phyloP scores from a whole-genome alignment of 2,113 vertebrate species.

The Chlamydotis undulata region DNA sequence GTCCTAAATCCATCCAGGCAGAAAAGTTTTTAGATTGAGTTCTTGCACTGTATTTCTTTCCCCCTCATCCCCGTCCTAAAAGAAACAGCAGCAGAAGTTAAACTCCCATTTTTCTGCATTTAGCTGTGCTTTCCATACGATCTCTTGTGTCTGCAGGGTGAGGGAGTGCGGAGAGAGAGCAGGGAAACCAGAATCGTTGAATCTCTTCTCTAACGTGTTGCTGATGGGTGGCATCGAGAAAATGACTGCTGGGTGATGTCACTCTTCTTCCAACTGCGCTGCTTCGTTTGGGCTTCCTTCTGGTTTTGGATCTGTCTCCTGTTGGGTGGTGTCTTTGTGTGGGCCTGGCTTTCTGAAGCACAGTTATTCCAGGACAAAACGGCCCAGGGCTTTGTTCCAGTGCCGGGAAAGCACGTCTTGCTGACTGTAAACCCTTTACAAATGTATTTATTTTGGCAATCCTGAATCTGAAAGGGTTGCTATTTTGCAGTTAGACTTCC shows the following conservation, averaged over 20 bases:
- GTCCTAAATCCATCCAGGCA: neutral
- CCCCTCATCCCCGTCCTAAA: fast-evolving
- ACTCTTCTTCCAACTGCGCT: neutral
- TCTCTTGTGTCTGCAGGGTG: neutral
- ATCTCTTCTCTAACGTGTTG: neutral
- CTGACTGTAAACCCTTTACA: neutral
- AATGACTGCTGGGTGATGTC: neutral
- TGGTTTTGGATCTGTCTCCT: neutral
- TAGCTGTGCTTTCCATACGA: neutral
- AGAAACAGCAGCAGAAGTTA: neutral
- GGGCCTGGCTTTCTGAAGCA: neutral
- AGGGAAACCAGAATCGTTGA: neutral
- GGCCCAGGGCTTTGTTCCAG: neutral
- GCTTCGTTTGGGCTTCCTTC: neutral
- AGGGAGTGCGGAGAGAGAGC: neutral
- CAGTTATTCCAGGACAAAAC: neutral
- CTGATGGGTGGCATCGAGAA: neutral
- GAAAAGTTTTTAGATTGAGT: neutral
- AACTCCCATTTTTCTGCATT: neutral
- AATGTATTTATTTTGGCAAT: neutral
- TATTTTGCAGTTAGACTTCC: neutral
- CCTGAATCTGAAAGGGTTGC: neutral
- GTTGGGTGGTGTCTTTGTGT: neutral
- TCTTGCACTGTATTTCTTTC: neutral
- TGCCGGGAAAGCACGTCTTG: neutral